phyloP scores from a whole-genome alignment of 2,888 invertebrate species.

The Plagodis pulveraria region DNA sequence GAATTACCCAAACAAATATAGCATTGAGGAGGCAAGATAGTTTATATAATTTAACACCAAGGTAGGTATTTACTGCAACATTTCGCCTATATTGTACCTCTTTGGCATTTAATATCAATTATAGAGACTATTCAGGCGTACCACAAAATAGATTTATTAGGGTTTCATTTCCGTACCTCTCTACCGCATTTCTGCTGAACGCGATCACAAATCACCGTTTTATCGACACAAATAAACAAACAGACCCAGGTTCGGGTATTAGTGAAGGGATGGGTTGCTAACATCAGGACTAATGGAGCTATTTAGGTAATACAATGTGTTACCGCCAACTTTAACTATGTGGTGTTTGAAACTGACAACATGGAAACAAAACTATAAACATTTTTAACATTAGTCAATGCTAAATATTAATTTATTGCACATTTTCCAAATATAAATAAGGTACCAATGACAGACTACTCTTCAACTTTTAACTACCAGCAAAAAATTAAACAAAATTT shows the following conservation, averaged over 20 bases:
- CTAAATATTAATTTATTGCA: no score
- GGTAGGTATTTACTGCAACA: constrained; percentile 5
- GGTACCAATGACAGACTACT: no score
- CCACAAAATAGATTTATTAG: constrained; percentile 20
- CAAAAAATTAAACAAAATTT: no score
- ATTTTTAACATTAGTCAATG: no score
- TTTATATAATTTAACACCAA: no score
- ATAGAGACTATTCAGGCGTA: constrained; percentile 13
- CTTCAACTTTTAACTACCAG: no score
- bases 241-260: constrained; percentile 14
- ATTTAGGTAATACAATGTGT: neutral
- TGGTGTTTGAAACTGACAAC: no score
- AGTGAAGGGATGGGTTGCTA: constrained; percentile 23
- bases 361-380: no score
- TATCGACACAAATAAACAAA: constrained; percentile 33
- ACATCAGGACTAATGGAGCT: constrained; percentile 14
- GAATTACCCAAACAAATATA: no score
- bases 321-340: neutral
- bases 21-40: no score
- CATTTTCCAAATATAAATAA: no score
- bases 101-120: constrained; percentile 22
- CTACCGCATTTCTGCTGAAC: constrained; percentile 12
- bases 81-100: constrained; percentile 2
- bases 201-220: constrained; percentile 27
- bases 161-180: constrained; percentile 24